phyloP scores from a whole-genome alignment of 1,140 invertebrate genomes.

The Zaprionus taronus region DNA sequence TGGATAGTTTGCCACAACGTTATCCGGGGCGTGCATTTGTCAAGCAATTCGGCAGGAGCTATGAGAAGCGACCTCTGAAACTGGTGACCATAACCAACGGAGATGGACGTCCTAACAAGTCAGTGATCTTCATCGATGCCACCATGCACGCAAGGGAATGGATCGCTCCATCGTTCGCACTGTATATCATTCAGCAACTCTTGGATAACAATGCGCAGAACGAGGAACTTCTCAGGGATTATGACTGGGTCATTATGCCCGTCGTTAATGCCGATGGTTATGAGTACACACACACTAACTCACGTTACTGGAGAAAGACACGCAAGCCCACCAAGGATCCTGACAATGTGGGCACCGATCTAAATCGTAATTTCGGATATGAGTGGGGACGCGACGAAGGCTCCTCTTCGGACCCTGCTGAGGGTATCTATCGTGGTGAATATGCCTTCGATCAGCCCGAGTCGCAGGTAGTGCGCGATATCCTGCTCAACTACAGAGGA shows the following conservation, averaged over 20 bases:
- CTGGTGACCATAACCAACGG: slow-evolving; percentile 85
- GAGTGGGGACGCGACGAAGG: slow-evolving; percentile 87
- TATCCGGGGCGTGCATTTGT: slow-evolving; percentile 85
- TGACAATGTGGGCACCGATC: slow-evolving; percentile 86
- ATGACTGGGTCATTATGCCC: slow-evolving; percentile 87
- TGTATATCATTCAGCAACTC: slow-evolving; percentile 88
- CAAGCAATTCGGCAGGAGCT: slow-evolving; percentile 84
- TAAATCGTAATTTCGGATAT: slow-evolving; percentile 88
- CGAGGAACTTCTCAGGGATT: slow-evolving; percentile 84
- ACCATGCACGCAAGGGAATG: slow-evolving; percentile 90
- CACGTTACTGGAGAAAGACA: slow-evolving; percentile 86
- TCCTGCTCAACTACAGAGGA: slow-evolving; percentile 84
- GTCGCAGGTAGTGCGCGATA: slow-evolving; percentile 84
- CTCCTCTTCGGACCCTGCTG: slow-evolving; percentile 87
- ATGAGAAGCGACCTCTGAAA: slow-evolving; percentile 85
- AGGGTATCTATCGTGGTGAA: slow-evolving; percentile 88
- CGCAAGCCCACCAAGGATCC: slow-evolving; percentile 55
- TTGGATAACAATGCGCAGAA: slow-evolving; percentile 85
- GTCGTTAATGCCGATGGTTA: slow-evolving; percentile 86
- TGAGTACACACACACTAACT: slow-evolving; percentile 70
- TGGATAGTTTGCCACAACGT: slow-evolving; percentile 84
- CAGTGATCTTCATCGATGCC: slow-evolving; percentile 86
- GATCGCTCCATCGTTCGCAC: slow-evolving; percentile 87
- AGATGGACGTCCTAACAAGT: slow-evolving; percentile 81
- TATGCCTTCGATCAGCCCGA: slow-evolving; percentile 90